Percentiles rank a stretch among this genome's conserved stretches.
These are phyloP conservation scores for Anabas testudineus DNA, from an alignment of 2,797 vertebrate genomes.

Conservation along the genomic window DNA sequence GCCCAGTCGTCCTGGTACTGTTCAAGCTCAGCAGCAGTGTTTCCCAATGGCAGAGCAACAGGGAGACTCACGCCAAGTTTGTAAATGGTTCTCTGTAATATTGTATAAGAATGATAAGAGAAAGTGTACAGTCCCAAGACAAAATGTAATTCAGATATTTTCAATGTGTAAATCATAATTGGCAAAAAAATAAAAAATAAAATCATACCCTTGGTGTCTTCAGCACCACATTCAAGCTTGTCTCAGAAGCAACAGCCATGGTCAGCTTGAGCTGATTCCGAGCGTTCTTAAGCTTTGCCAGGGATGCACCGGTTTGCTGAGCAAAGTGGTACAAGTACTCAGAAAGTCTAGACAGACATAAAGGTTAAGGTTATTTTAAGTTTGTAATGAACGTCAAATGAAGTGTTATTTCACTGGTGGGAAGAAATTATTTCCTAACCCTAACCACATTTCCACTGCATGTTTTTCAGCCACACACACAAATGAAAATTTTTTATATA, in stretches of 20 bases:
- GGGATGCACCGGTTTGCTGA: slow-evolving; percentile 52
- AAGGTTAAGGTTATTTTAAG: neutral
- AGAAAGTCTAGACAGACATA: slow-evolving; percentile 73
- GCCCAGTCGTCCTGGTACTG: slow-evolving; percentile 43
- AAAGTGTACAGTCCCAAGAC: neutral
- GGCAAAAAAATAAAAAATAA: slow-evolving; percentile 23
- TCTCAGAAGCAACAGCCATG: slow-evolving; percentile 61
- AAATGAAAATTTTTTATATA: neutral
- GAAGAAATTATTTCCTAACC: slow-evolving; percentile 5
- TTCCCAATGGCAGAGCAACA: slow-evolving; percentile 68
- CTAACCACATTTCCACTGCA: too few relatives aligned
- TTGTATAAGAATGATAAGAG: slow-evolving; percentile 11
- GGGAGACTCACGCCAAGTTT: slow-evolving; percentile 66
- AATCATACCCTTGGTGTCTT: slow-evolving; percentile 71
- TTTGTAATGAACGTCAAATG: neutral
- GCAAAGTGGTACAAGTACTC: slow-evolving; percentile 66
- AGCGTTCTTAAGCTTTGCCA: slow-evolving; percentile 72
- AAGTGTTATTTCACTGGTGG: too few relatives aligned
- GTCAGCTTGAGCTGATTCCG: slow-evolving; percentile 79
- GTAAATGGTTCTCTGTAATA: slow-evolving; percentile 73
- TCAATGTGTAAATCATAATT: neutral
- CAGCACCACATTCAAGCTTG: slow-evolving; percentile 67
- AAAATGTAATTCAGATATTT: slow-evolving; percentile 8
- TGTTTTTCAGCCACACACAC: too few relatives aligned
- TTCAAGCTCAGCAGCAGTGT: slow-evolving; percentile 63